Conservation (phyloP, 2,113 vertebrate species). For the Notechis scutatus region DNA sequence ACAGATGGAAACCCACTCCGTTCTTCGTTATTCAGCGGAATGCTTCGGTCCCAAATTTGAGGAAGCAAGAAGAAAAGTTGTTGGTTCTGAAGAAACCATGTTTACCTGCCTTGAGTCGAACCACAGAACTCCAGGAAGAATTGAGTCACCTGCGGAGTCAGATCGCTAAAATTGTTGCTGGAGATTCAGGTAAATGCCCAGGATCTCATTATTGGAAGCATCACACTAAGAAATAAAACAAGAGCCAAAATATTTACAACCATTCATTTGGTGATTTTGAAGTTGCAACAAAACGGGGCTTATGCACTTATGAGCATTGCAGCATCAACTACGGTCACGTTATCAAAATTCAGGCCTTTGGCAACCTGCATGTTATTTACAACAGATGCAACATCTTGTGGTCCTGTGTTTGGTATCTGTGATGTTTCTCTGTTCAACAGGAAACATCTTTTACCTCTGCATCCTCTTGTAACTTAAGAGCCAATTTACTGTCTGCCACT, state of each 20-base stretch:
- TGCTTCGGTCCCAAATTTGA: conserved; percentile 95
- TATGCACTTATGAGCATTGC: neutral
- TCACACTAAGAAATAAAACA: neutral
- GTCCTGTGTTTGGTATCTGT: neutral
- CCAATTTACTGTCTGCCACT: neutral
- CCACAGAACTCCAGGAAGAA: conserved; percentile 93
- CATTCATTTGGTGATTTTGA: neutral
- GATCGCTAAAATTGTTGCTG: conserved; percentile 92
- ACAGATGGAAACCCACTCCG: conserved; percentile 95
- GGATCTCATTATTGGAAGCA: fast-evolving
- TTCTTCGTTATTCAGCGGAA: conserved; percentile 94
- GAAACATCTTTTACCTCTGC: neutral
- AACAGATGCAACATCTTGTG: neutral
- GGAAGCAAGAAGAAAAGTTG: conserved; percentile 88
- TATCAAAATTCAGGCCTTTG: neutral
- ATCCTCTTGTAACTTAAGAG: neutral
- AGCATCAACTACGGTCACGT: neutral
- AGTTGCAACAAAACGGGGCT: neutral
- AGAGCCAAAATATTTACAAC: neutral
- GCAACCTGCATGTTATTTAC: neutral
- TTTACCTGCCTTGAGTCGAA: conserved; percentile 86
- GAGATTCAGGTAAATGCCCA: conserved; percentile 73
- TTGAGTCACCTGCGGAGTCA: conserved; percentile 90
- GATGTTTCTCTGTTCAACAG: neutral
- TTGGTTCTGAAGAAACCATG: conserved; percentile 90